Evolutionary conservation across 2,888 invertebrate species (phyloP), one percentile per base, ranked within the genome.

Genomic region (Andricus curvator): DNA sequence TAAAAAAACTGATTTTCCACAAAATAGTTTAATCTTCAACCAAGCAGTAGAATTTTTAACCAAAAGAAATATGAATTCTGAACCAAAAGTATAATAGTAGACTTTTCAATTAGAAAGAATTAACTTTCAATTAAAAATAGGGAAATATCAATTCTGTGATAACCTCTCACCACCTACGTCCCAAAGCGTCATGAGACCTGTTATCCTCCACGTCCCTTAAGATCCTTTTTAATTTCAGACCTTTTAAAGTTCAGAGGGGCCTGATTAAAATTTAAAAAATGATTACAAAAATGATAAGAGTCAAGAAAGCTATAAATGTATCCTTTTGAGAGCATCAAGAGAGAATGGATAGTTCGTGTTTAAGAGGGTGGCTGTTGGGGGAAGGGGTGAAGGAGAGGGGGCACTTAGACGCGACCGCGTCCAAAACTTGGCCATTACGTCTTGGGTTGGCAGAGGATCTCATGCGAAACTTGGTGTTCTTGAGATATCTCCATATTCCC

Each of bases 371-470:
- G 82, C 68, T 68, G 78, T 82, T 68, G 77, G 80, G 78, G 80
- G 81, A 65, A 78, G 67, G 65, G 83, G 65, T 80, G 85, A 77
- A 79, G 78, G 81, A 77, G 70, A 66, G 82, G 86, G 82, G 86
- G 88, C 89, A 89, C 89, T 89, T 89, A 89, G 89, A 88, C 82
- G 85, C 86, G 87, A 87, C 87, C 84, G 85, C 88, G 88, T 88
- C 89, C 88, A 88, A 89, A 90, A 90, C 89, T 90, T 90, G 86
- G 88, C 90, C 89, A 90, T 89, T 89, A 89, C 88, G 88, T 89
- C 88, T 88, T 87, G 85, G 85, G 86, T 84, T 86, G 86, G 85
- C 88, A 88, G 86, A 83, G 85, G 87, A 87, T 87, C 87, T 88
- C 88, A 87, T 85, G 85, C 84, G 83, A 85, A 87, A 86, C 85